These are phyloP conservation scores for Catocala fraxini DNA, from an alignment of 2,888 invertebrate genomes.

Conservation along the genomic window DNA sequence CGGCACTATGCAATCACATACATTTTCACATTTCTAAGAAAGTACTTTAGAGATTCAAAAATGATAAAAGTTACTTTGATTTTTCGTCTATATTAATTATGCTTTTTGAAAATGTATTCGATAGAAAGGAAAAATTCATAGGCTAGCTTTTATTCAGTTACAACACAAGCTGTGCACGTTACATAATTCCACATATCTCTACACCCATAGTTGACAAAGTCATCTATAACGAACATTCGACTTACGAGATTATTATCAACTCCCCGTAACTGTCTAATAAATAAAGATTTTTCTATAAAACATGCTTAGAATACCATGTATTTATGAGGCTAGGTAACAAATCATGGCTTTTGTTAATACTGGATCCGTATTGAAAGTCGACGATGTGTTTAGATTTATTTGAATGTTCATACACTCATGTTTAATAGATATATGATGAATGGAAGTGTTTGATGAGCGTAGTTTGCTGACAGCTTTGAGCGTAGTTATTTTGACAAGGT, in stretches of 20 bases:
- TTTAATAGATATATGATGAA: constrained; percentile 17
- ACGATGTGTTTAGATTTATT: constrained; percentile 79
- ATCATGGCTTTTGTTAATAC: constrained; percentile 73
- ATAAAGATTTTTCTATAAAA: constrained; percentile 68
- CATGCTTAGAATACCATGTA: constrained; percentile 59
- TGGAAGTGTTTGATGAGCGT: constrained; percentile 37
- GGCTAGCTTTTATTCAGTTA: background rate
- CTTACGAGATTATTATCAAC: constrained; percentile 62
- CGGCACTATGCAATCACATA: too few relatives aligned
- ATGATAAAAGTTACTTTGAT: too few relatives aligned
- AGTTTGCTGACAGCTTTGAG: background rate
- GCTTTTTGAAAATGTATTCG: too few relatives aligned
- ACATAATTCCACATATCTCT: constrained; percentile 9
- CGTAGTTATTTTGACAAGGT: background rate
- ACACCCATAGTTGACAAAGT: constrained; percentile 50
- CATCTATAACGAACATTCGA: constrained; percentile 39
- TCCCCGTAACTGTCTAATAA: constrained; percentile 69
- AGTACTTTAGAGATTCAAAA: too few relatives aligned
- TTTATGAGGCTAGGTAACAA: constrained; percentile 78
- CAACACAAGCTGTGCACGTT: background rate
- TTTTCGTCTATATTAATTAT: too few relatives aligned
- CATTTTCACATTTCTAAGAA: too few relatives aligned
- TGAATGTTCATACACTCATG: constrained; percentile 42
- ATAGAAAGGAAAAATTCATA: too few relatives aligned
- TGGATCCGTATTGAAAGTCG: constrained; percentile 66